A percentile compares a stretch with the other conserved stretches of the same genome.
Conservation (phyloP, 30 jellyfish, hydroid and myxozoan species). For the Hydractinia echinata region DNA sequence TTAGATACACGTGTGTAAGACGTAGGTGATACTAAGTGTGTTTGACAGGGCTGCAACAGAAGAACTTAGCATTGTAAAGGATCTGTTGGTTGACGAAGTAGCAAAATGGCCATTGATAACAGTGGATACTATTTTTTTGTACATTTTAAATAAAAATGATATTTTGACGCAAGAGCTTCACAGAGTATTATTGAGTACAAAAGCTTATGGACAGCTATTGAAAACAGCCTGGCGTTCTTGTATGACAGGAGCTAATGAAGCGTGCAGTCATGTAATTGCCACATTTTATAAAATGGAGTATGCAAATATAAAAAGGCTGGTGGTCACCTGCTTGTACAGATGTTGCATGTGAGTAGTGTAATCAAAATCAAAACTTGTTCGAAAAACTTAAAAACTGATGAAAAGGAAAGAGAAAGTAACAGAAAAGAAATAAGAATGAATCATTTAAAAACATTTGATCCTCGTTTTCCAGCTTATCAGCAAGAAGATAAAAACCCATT, state of each 20-base stretch:
- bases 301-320: slow-evolving; percentile 26
- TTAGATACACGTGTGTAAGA: no score
- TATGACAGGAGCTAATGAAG: slow-evolving; percentile 52
- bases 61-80: not conserved
- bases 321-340: slow-evolving; percentile 33
- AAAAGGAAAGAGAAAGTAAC: not conserved
- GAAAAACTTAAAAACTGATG: not conserved
- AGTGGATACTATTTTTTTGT: not conserved
- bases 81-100: not conserved
- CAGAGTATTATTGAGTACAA: slow-evolving; percentile 18
- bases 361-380: not conserved
- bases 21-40: no score
- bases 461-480: not conserved
- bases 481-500: not conserved
- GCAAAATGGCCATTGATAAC: not conserved
- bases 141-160: slow-evolving; percentile 11
- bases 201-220: slow-evolving; percentile 46
- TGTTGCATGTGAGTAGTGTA: slow-evolving; percentile 31
- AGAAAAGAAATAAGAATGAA: slow-evolving; percentile 1
- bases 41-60: not conserved
- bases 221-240: slow-evolving; percentile 58
- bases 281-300: not conserved
- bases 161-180: slow-evolving; percentile 38
- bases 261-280: slow-evolving; percentile 48
- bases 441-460: not conserved